Base-by-base conservation (phyloP, 2,797 vertebrate genomes). In the Chanos chanos region DNA sequence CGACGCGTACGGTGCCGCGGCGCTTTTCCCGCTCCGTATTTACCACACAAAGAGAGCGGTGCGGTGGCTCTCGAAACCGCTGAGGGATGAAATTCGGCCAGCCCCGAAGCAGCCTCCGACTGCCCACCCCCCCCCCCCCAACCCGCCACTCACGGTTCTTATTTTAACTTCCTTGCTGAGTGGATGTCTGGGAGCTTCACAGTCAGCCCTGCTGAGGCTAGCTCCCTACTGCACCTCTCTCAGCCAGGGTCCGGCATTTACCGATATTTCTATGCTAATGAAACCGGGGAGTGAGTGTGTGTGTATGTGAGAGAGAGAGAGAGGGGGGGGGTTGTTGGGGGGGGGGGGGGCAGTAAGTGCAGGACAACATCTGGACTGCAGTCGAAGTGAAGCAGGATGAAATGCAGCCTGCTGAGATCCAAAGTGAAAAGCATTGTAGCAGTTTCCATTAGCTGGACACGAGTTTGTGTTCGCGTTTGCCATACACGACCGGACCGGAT, bases 261-360 rank as follows among this genome's bases (percentile, higher is more conserved):
- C 58, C 72, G 71, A 77, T 77, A 81, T 84, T 81, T 82, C 61
- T 69, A 82, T 84, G 63, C 74, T 80, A 84, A 84, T 81, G 77
- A 78, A 44, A 56, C 61, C 60, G 76, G 64, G 64, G 77, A 40
- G 39, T 28, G 12, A 56, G 10, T 59, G 56, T 55, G 37, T 52
- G 43, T 66, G 40, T 30, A 27, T 60, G 40, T 34, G 18, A 18
- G 12, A 34, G 6, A 2, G 25, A 36, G 28, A 24, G 8, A 57
- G 51, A 33, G 43, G 8, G 44, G 15, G 19, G 51, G 6, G 2
- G 25, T 36, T 28, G 24, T 8, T 57, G 51, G 33, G 43, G 8
- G 44, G 15, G 19, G n/a, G n/a, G n/a, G n/a, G n/a, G n/a, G 6
- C 2, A 25, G 36, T 28, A 24, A 8, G 57, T 51, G 33, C 43